Evolutionary conservation across 2,888 invertebrate genomes (phyloP).

Genomic region (Nemoura dubitans): DNA sequence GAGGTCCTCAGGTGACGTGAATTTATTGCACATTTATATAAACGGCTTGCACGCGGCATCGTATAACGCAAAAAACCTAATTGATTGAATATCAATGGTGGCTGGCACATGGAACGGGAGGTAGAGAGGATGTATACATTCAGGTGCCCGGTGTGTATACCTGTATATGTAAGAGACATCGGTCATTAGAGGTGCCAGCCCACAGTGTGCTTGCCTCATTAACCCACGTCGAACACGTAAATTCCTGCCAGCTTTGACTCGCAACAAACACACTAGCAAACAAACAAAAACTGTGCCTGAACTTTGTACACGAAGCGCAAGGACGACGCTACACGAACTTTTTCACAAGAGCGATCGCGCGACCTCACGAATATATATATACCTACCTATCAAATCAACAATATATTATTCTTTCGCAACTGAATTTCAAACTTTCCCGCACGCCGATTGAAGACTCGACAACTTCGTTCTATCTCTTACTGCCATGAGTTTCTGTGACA

Average conservation of each 20-base stretch:
- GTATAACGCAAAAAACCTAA: not conserved
- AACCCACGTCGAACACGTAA: not conserved
- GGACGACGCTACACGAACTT: no score
- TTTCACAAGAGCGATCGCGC: no score
- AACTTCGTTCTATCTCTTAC: no score
- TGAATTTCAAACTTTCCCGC: no score
- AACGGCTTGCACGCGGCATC: not conserved
- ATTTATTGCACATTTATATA: constrained; percentile 2
- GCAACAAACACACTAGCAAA: not conserved
- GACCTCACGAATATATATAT: no score
- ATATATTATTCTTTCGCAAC: no score
- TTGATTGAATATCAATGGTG: not conserved
- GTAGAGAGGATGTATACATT: no score
- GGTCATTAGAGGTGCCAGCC: not conserved
- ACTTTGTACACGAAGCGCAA: not conserved
- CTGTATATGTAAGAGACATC: not conserved
- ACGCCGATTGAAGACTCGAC: no score
- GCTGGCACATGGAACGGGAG: no score
- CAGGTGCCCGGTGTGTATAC: no score
- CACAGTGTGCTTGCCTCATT: not conserved
- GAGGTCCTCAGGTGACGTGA: not conserved
- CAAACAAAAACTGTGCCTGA: not conserved
- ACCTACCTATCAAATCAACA: no score
- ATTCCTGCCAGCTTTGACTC: not conserved
- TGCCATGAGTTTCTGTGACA: no score